Conservation (phyloP, 2,113 vertebrate species). For the Zosterops pallidus region DNA sequence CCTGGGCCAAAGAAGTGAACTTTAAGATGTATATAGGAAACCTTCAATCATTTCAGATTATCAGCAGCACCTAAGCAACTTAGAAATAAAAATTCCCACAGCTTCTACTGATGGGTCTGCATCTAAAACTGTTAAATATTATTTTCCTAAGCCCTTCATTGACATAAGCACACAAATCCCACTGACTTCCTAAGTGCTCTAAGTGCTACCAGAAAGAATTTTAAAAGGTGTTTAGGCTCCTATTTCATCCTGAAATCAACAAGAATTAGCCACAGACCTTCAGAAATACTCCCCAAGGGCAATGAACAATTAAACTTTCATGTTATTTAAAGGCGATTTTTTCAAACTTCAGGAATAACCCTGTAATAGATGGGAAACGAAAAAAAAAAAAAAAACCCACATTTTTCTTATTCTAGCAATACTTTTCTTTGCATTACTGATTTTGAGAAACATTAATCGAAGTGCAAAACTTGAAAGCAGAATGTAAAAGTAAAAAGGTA, state of each 20-base stretch:
- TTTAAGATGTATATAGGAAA: not conserved
- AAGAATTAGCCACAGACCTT: not conserved
- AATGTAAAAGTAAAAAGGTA: not conserved
- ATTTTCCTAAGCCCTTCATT: not conserved
- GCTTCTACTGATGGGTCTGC: not conserved
- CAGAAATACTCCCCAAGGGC: not conserved
- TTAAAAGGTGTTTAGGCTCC: constrained; percentile 11
- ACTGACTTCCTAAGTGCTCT: not conserved
- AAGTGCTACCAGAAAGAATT: constrained; percentile 13
- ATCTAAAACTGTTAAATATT: not conserved
- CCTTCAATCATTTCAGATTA: not conserved
- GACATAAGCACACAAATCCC: not conserved
- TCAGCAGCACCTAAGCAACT: not conserved
- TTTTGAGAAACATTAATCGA: not conserved
- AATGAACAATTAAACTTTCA: not conserved
- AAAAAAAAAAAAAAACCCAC: not conserved
- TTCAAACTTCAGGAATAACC: not conserved
- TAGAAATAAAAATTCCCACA: not conserved
- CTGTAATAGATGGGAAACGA: not conserved
- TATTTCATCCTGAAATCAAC: constrained; percentile 31
- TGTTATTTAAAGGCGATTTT: not conserved
- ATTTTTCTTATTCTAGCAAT: not conserved
- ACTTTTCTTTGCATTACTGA: not conserved
- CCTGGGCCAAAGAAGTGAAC: not conserved
- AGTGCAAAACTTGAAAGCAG: not conserved